Evolutionary conservation across 2,113 vertebrate species (phyloP).

Genomic region (Synodontis membranacea): DNA sequence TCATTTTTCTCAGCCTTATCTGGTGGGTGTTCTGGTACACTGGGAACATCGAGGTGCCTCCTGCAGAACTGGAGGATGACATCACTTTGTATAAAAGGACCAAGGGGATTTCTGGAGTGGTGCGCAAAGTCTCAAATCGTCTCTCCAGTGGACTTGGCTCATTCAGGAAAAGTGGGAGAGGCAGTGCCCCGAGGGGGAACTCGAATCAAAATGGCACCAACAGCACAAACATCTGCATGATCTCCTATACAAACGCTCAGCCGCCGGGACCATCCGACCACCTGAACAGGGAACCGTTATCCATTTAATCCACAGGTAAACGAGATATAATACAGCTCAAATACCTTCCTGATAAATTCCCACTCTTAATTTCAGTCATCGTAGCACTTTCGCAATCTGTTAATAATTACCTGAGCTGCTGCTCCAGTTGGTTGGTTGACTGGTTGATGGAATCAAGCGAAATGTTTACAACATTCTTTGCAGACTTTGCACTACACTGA

Average conservation of each 20-base stretch:
- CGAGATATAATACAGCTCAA: neutral
- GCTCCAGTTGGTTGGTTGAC: conserved; percentile 1
- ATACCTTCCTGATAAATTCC: neutral
- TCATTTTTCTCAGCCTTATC: conserved; percentile 88
- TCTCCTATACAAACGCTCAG: conserved; percentile 39
- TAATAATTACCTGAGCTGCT: conserved; percentile 36
- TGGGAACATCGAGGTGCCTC: conserved; percentile 85
- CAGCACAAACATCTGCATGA: conserved; percentile 52
- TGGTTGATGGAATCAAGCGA: conserved; percentile 18
- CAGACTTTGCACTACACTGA: conserved; percentile 49
- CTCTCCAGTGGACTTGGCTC: conserved; percentile 65
- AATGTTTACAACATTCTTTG: conserved; percentile 28
- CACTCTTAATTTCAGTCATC: conserved; percentile 1
- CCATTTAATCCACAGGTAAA: conserved; percentile 61
- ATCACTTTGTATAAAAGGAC: conserved; percentile 64
- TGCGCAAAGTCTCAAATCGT: conserved; percentile 60
- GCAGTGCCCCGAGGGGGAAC: neutral
- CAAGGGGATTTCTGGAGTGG: conserved; percentile 50
- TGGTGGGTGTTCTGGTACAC: conserved; percentile 96
- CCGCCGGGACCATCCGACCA: conserved; percentile 42
- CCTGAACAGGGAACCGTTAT: conserved; percentile 58
- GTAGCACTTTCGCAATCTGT: conserved; percentile 16
- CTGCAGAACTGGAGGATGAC: conserved; percentile 73
- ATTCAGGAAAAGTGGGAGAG: conserved; percentile 60
- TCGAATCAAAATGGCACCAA: neutral